These are phyloP conservation scores for Pyrgus malvae DNA, from an alignment of 2,888 invertebrate genomes.

Conservation along the genomic window DNA sequence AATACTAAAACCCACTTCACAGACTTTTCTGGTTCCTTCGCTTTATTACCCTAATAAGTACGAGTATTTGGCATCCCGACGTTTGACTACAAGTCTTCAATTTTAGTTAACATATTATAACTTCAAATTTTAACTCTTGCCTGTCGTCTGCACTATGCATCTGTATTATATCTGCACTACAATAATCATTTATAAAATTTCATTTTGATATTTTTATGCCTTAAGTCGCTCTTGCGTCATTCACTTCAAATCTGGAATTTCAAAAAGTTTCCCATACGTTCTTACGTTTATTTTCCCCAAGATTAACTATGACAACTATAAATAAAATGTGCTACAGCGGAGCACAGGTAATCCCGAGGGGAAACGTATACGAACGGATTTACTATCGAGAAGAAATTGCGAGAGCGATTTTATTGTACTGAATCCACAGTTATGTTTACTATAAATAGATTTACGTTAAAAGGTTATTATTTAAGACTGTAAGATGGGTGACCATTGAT, in stretches of 20 bases:
- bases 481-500: too few species aligned
- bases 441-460: background rate
- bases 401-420: slow-evolving; percentile 11
- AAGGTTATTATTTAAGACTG: too few species aligned
- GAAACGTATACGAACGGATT: slow-evolving; percentile 20
- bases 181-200: too few species aligned
- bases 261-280: slow-evolving; percentile 3
- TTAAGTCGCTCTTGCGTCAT: background rate
- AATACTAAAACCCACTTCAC: too few species aligned
- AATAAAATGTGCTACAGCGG: slow-evolving; percentile 24
- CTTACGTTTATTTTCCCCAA: slow-evolving; percentile 21
- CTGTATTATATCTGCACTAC: too few species aligned
- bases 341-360: slow-evolving; percentile 21
- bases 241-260: slow-evolving; percentile 3
- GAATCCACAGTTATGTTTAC: background rate
- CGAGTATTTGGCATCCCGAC: too few species aligned
- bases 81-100: too few species aligned
- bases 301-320: slow-evolving; percentile 27
- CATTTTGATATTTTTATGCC: background rate
- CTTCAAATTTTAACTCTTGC: too few species aligned
- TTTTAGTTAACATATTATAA: too few species aligned
- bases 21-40: too few species aligned
- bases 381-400: slow-evolving; percentile 23
- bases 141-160: too few species aligned
- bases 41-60: too few species aligned